Conservation (phyloP, 2,888 invertebrate genomes). For the Arctia plantaginis region DNA sequence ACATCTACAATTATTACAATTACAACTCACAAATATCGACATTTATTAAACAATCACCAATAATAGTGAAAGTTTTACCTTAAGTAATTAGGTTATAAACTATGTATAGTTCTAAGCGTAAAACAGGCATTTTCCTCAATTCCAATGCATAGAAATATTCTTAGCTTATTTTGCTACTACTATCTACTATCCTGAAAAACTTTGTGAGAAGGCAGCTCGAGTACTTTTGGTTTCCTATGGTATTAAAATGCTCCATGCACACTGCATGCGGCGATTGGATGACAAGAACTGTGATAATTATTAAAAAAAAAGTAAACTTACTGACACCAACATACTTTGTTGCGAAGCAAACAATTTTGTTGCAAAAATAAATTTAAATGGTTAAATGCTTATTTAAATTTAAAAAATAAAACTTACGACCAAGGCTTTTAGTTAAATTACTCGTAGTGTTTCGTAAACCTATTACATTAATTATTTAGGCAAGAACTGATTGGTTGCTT, state of each 20-base stretch:
- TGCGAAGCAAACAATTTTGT: background rate
- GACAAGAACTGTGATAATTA: background rate
- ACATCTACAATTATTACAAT: too few species aligned
- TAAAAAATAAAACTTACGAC: slow-evolving; percentile 42
- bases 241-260: background rate
- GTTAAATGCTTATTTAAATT: slow-evolving; percentile 24
- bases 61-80: background rate
- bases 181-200: too few species aligned
- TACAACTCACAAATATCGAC: background rate
- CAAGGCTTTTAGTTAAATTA: slow-evolving; percentile 42
- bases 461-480: slow-evolving; percentile 59
- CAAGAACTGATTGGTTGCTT: slow-evolving; percentile 62
- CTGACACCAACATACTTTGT: background rate
- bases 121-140: too few species aligned
- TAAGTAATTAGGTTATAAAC: background rate
- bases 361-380: background rate
- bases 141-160: background rate
- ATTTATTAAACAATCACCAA: background rate
- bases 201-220: too few species aligned
- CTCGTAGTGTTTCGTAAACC: slow-evolving; percentile 50
- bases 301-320: background rate
- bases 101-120: too few species aligned
- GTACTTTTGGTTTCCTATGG: background rate
- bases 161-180: background rate
- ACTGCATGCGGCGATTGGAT: background rate